Base-by-base conservation (phyloP, 2,888 invertebrate species). In the Nineta flava region DNA sequence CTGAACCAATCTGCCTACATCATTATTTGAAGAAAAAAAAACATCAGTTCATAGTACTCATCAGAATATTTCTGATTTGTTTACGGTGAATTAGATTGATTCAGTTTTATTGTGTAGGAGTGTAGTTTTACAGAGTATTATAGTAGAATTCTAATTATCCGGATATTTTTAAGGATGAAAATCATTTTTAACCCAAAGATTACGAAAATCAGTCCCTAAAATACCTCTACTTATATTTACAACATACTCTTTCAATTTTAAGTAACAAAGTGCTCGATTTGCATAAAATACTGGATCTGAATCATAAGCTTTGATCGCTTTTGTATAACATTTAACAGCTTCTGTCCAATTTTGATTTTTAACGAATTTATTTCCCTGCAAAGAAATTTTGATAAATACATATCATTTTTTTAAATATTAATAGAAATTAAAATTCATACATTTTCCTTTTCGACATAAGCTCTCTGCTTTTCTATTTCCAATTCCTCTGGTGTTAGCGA, bases 201-300 rank as follows among this genome's bases (percentile, higher is more conserved):
- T n/a, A n/a, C n/a, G n/a, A n/a, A n/a, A n/a, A n/a, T n/a, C n/a
- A n/a, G n/a, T n/a, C n/a, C n/a, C n/a, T n/a, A n/a, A n/a, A n/a
- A n/a, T n/a, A n/a, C n/a, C n/a, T n/a, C n/a, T n/a, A n/a, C n/a
- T n/a, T n/a, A n/a, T n/a, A n/a, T n/a, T n/a, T n/a, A n/a, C n/a
- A 50, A 66, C 71, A 64, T 69, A 91, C 87, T 80, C 79, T 54
- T 85, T 77, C 56, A 81, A 75, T 66, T 88, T 92, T 9, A 94
- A 70, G 54, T 83, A 77, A 57, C 94, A 94, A 49, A 93, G 73
- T 2, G 90, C 93, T 57, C 95, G 74, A 65, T 95, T 95, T 0
- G 90, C 87, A 59, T 77, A 90, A 61, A 85, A 86, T 12, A 87
- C 74, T 2, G 92, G 78, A 63, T 90, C 81, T 62, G 79, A 76